These are phyloP conservation scores for Acrocera orbiculus DNA, from an alignment of 2,888 invertebrate genomes.

Conservation along the genomic window DNA sequence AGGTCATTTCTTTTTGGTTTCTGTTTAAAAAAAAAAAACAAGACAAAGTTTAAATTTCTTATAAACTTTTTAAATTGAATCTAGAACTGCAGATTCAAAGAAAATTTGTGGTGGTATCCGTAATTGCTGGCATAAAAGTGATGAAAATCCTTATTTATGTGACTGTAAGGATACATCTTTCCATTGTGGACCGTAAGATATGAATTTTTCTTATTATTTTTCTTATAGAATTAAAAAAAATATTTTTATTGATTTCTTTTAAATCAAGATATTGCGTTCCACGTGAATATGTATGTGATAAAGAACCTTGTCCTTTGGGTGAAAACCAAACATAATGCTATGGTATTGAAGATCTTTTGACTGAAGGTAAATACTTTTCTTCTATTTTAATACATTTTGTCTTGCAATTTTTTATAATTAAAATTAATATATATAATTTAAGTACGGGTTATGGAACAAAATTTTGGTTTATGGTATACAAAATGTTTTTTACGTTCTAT, in stretches of 20 bases:
- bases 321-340: constrained; percentile 55
- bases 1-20: constrained; percentile 21
- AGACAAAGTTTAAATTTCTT: neutral
- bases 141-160: constrained; percentile 50
- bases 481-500: constrained; percentile 43
- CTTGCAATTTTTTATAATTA: no score
- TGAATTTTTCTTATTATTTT: neutral
- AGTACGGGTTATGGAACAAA: constrained; percentile 46
- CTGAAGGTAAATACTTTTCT: constrained; percentile 12
- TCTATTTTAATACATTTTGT: neutral
- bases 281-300: constrained; percentile 59
- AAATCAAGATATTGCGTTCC: constrained; percentile 43
- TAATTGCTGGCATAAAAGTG: constrained; percentile 59
- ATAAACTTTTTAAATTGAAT: neutral
- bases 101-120: constrained; percentile 59
- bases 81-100: constrained; percentile 44
- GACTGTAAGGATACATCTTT: constrained; percentile 38
- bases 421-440: constrained; percentile 15
- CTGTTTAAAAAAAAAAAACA: neutral
- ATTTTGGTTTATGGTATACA: constrained; percentile 53
- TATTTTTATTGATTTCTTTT: no score
- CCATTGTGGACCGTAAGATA: constrained; percentile 35
- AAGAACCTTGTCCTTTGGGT: constrained; percentile 46
- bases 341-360: constrained; percentile 29
- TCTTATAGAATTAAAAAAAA: neutral